These are phyloP conservation scores for Mesorhabditis spiculigera DNA, from an alignment of 2,888 invertebrate species.

Conservation along the genomic window DNA sequence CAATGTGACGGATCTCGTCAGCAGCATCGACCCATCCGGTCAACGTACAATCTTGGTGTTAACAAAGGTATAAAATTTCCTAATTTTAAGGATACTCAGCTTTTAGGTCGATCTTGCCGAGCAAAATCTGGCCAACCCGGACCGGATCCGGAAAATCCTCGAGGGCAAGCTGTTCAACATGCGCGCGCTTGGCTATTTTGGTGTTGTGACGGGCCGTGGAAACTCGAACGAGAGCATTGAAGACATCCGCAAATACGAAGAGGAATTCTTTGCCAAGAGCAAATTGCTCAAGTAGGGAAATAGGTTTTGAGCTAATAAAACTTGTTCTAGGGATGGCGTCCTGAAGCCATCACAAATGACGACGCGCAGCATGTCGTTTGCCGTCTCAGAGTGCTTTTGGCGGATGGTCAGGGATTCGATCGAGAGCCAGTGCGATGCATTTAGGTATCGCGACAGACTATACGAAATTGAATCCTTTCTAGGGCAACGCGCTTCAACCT, in stretches of 20 bases:
- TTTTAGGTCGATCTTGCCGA: constrained; percentile 85
- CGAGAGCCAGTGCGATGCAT: constrained; percentile 97
- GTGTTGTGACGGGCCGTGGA: constrained; percentile 94
- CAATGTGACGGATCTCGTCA: constrained; percentile 94
- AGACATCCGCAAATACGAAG: constrained; percentile 88
- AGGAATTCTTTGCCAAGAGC: constrained; percentile 86
- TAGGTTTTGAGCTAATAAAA: not conserved
- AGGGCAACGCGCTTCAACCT: constrained; percentile 77
- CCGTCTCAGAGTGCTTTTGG: constrained; percentile 98
- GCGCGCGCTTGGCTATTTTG: constrained; percentile 94
- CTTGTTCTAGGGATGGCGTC: constrained; percentile 62
- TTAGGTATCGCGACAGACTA: constrained; percentile 60
- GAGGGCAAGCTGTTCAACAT: constrained; percentile 96
- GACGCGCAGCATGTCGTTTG: constrained; percentile 81
- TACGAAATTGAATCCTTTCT: not conserved
- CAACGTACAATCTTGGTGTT: constrained; percentile 95
- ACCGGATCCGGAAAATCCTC: constrained; percentile 88
- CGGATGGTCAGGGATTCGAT: constrained; percentile 99
- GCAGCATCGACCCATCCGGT: constrained; percentile 89
- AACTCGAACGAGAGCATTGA: constrained; percentile 88
- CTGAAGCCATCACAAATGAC: constrained; percentile 67
- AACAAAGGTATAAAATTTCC: constrained; percentile 70
- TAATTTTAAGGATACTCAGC: constrained; percentile 8
- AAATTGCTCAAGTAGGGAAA: constrained; percentile 62
- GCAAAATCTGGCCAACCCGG: constrained; percentile 87